phyloP scores from a whole-genome alignment of 2,797 vertebrate genomes.

The Mormyrops boulengeri region DNA sequence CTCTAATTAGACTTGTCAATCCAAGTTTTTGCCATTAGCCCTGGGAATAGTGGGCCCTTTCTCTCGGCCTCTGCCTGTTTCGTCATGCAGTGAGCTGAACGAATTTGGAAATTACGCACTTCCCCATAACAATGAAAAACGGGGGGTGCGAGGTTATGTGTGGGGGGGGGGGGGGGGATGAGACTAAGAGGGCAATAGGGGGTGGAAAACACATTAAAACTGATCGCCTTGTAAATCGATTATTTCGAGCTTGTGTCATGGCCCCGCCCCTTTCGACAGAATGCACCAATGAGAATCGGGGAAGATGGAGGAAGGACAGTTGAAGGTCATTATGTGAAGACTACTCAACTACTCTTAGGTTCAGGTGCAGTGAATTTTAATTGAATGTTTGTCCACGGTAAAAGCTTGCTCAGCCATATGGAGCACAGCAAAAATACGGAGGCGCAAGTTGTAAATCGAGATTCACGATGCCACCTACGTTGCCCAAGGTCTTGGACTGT shows the following conservation, averaged over 20 bases:
- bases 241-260: neutral
- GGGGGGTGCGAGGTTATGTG: neutral
- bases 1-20: slow-evolving; percentile 39
- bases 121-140: slow-evolving; percentile 47
- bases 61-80: slow-evolving; percentile 33
- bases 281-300: neutral
- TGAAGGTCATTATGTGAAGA: neutral
- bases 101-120: slow-evolving; percentile 45
- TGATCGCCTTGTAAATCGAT: neutral
- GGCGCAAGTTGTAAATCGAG: neutral
- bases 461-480: neutral
- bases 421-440: neutral
- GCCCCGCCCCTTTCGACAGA: neutral
- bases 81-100: slow-evolving; percentile 47
- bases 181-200: slow-evolving; percentile 17
- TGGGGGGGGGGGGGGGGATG: neutral
- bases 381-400: neutral
- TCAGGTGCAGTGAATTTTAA: neutral
- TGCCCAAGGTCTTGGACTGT: neutral
- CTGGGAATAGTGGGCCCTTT: slow-evolving; percentile 30
- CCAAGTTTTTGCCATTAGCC: slow-evolving; percentile 31
- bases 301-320: neutral
- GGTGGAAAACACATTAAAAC: neutral
- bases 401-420: neutral
- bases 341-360: neutral